Conservation (phyloP, 1,140 invertebrate species). For the Pentalonia nigronervosa region DNA sequence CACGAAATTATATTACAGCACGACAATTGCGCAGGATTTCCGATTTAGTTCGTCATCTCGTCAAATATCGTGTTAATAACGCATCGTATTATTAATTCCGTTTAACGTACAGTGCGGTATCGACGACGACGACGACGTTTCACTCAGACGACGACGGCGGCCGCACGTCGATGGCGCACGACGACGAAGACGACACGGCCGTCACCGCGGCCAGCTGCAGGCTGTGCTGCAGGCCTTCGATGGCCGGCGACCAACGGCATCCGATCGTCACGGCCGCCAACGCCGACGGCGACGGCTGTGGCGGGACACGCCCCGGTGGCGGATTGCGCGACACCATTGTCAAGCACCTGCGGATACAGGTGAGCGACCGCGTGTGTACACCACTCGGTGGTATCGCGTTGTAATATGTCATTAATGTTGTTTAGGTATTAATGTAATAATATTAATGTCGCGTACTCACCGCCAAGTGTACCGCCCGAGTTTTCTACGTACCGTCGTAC, state of each 20-base stretch:
- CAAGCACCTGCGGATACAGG: conserved; percentile 51
- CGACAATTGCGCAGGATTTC: background rate
- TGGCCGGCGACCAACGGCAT: background rate
- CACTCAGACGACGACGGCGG: background rate
- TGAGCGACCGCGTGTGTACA: background rate
- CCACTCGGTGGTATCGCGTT: background rate
- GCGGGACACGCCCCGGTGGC: conserved; percentile 42
- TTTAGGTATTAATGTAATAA: background rate
- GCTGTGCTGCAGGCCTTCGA: background rate
- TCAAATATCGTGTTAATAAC: too few relatives aligned
- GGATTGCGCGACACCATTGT: conserved; percentile 34
- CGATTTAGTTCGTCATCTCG: background rate
- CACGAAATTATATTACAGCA: background rate
- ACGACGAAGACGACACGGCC: background rate
- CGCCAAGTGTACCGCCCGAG: background rate
- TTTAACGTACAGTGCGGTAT: background rate
- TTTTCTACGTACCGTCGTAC: background rate
- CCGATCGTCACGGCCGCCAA: background rate
- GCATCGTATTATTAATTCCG: background rate
- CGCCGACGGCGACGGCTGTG: background rate
- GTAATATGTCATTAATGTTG: background rate
- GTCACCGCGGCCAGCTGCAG: background rate
- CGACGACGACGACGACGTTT: background rate
- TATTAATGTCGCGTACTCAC: background rate
- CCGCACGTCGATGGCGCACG: background rate